Conservation (phyloP, 1,140 invertebrate species). For the Venustaconcha ellipsiformis region DNA sequence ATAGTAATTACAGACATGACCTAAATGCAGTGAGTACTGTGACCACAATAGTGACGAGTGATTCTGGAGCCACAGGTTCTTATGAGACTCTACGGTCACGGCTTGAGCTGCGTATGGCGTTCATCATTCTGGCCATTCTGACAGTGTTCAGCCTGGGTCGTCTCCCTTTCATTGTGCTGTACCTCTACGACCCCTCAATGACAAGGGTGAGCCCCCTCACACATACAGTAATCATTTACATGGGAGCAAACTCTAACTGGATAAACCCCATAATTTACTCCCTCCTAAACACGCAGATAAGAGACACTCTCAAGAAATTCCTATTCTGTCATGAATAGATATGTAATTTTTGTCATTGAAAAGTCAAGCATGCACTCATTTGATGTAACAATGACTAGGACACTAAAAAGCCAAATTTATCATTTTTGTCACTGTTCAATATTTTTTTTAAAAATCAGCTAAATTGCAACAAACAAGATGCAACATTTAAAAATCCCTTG, state of each 20-base stretch:
- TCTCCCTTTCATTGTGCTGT: slow-evolving; percentile 26
- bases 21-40: not conserved
- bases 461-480: too few relatives aligned
- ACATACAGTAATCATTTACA: slow-evolving; percentile 26
- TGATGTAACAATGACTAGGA: too few relatives aligned
- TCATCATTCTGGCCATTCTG: slow-evolving; percentile 22
- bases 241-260: slow-evolving; percentile 26
- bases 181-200: slow-evolving; percentile 26
- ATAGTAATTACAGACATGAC: too few relatives aligned
- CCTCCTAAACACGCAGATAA: slow-evolving; percentile 15
- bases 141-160: slow-evolving; percentile 12
- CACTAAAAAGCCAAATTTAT: too few relatives aligned
- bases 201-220: slow-evolving; percentile 20
- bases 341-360: too few relatives aligned
- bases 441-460: too few relatives aligned
- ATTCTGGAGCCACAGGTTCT: not conserved
- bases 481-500: too few relatives aligned
- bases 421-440: too few relatives aligned
- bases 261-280: slow-evolving; percentile 28
- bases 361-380: too few relatives aligned
- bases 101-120: slow-evolving; percentile 24
- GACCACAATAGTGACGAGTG: slow-evolving; percentile 1
- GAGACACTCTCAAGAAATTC: slow-evolving; percentile 7
- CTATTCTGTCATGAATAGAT: too few relatives aligned
- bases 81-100: slow-evolving; percentile 2